Evolutionary conservation across 1,140 invertebrate genomes (phyloP), one percentile per base, ranked within the genome.

Genomic region (Holotrichia oblita): DNA sequence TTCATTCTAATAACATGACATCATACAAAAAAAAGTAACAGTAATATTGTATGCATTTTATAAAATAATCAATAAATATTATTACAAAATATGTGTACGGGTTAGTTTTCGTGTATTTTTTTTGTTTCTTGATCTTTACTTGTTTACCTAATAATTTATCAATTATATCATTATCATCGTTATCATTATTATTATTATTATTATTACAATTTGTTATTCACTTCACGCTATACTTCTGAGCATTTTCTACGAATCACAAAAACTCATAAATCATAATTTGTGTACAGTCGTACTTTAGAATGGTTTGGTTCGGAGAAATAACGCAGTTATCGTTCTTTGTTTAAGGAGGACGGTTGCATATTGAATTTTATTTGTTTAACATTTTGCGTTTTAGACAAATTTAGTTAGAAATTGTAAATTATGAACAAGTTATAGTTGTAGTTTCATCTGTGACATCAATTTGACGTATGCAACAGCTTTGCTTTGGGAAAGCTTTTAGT

Each of bases 231-330:
- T 22, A 69, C 61, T 69, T 69, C 61, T 69, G 61, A 69, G 61
- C 61, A 27, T 24, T 20, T 48, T 69, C 61, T 69, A 69, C 22
- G 12, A 22, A 69, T 69, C 61, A 69, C 61, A 24, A 69, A 27
- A 69, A 69, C 20, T 14, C 20, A 64, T 69, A 69, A 69, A 27
- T 27, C 61, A 69, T 69, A 69, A 10, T 14, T 24, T 48, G 22
- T 55, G 76, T 77, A 59, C 48, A 34, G 12, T 12, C 27, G 73
- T 74, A 74, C 73, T 74, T 74, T 74, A 74, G 73, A 74, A 74
- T 74, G n/a, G 17, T 74, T 74, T 74, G 73, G 73, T 44, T 74
- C 73, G 41, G 73, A 42, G 73, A 74, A 74, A 74, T 74, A 41
- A 9, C 73, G 27, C 40, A 74, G 73, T 74, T 74, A 74, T 74